A percentile compares a stretch with the other conserved stretches of the same genome.
These are phyloP conservation scores for Tachyglossus aculeatus DNA, from an alignment of 2,797 vertebrate species.

Conservation along the genomic window DNA sequence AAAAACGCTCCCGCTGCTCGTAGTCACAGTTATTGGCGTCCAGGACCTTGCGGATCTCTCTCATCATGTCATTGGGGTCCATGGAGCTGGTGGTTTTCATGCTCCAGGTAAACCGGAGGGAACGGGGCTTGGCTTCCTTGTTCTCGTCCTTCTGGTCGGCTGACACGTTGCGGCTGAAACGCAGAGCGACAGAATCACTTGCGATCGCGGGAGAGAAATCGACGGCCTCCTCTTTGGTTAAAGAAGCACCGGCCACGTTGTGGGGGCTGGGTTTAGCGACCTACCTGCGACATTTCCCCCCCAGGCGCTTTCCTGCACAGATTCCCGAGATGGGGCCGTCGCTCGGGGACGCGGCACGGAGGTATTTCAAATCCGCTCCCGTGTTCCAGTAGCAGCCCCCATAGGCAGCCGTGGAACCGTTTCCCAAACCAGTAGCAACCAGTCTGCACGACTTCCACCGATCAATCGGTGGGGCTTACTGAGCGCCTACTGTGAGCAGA, in stretches of 20 bases:
- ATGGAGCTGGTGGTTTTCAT: conserved; percentile 92
- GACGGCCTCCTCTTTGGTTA: neutral
- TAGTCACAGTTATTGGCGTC: conserved; percentile 90
- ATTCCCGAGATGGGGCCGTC: too few species aligned
- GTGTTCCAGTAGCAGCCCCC: too few species aligned
- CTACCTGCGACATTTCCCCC: neutral
- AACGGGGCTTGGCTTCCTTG: conserved; percentile 89
- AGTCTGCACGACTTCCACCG: too few species aligned
- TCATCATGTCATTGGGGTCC: conserved; percentile 89
- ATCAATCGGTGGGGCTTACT: too few species aligned
- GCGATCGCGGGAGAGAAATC: conserved; percentile 3
- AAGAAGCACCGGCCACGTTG: neutral
- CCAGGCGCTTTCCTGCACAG: neutral
- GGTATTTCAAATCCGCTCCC: too few species aligned
- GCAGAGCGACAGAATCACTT: conserved; percentile 54
- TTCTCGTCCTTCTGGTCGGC: conserved; percentile 93
- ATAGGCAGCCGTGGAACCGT: too few species aligned
- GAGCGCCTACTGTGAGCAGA: too few species aligned
- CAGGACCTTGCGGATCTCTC: conserved; percentile 87
- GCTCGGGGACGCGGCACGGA: too few species aligned
- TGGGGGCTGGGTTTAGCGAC: fast-evolving
- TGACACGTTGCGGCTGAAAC: conserved; percentile 90
- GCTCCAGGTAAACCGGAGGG: conserved; percentile 91
- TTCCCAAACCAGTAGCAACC: too few species aligned
- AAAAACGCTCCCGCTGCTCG: conserved; percentile 87